A percentile compares a stretch with the other conserved stretches of the same genome.
Evolutionary conservation across 2,888 invertebrate species (phyloP).

Genomic region (Pherbina coryleti): DNA sequence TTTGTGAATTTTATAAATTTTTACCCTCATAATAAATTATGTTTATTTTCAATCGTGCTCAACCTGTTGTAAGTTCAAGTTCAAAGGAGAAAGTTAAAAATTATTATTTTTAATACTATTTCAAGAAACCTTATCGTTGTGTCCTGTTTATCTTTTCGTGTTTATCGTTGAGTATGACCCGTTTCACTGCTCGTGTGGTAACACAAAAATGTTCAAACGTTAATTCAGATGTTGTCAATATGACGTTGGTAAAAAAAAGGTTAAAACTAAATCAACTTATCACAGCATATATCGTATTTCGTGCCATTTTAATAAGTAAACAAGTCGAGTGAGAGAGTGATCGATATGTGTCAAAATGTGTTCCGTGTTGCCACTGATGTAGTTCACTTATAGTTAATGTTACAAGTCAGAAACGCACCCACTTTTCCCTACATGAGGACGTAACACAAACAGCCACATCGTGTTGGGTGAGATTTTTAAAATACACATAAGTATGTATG

Average conservation of each 20-base stretch:
- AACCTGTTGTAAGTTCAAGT: too few species aligned
- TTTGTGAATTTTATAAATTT: too few species aligned
- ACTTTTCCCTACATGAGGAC: not conserved
- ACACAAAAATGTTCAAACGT: not conserved
- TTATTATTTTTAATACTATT: too few species aligned
- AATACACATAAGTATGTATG: not conserved
- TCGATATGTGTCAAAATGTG: slow-evolving; percentile 20
- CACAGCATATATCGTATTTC: slow-evolving; percentile 17
- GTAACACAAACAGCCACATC: not conserved
- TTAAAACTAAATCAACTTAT: not conserved
- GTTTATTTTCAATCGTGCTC: too few species aligned
- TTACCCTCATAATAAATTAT: too few species aligned
- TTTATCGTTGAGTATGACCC: too few species aligned
- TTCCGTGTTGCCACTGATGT: not conserved
- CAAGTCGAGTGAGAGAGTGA: slow-evolving; percentile 1
- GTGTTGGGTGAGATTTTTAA: slow-evolving; percentile 6
- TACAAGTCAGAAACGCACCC: not conserved
- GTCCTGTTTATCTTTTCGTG: too few species aligned
- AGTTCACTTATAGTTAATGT: slow-evolving; percentile 1
- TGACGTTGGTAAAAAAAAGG: not conserved
- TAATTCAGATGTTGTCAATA: not conserved
- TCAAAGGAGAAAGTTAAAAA: too few species aligned
- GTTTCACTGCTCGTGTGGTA: too few species aligned
- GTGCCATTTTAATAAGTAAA: slow-evolving; percentile 33
- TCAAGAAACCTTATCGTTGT: too few species aligned